Evolutionary conservation across 2,888 invertebrate species (phyloP).

Genomic region (Drosophila bunnanda): DNA sequence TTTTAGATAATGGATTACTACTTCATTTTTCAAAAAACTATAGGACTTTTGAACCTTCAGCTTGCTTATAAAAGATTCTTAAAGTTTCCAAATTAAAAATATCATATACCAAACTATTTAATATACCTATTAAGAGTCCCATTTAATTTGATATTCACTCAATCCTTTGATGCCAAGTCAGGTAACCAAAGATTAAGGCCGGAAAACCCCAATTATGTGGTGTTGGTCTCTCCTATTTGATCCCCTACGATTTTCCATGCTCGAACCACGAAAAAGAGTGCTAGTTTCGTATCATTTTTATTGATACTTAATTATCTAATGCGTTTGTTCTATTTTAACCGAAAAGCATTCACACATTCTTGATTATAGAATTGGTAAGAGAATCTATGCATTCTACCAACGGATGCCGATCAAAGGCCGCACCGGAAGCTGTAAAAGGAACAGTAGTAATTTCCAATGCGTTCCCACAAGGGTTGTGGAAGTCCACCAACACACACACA

Average conservation of each 20-base stretch:
- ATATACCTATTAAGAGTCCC: neutral
- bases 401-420: slow-evolving; percentile 45
- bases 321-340: slow-evolving; percentile 53
- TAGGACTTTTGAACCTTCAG: neutral
- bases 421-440: slow-evolving; percentile 75
- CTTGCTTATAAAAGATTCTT: neutral
- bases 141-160: neutral
- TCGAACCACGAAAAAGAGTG: slow-evolving; percentile 11
- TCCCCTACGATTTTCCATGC: slow-evolving; percentile 5
- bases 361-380: slow-evolving; percentile 25
- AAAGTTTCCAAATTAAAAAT: neutral
- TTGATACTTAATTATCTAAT: slow-evolving; percentile 41
- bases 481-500: slow-evolving; percentile 15
- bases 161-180: slow-evolving; percentile 15
- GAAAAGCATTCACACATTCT: slow-evolving; percentile 52
- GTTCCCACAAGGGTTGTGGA: slow-evolving; percentile 59
- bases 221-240: neutral
- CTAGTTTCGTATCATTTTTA: slow-evolving; percentile 23
- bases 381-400: neutral
- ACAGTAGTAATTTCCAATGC: slow-evolving; percentile 76
- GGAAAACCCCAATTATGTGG: slow-evolving; percentile 31
- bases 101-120: neutral
- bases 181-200: slow-evolving; percentile 12
- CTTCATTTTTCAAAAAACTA: no score
- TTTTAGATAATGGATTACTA: no score